phyloP scores from a whole-genome alignment of 2,888 invertebrate species.

The Oithona nana region DNA sequence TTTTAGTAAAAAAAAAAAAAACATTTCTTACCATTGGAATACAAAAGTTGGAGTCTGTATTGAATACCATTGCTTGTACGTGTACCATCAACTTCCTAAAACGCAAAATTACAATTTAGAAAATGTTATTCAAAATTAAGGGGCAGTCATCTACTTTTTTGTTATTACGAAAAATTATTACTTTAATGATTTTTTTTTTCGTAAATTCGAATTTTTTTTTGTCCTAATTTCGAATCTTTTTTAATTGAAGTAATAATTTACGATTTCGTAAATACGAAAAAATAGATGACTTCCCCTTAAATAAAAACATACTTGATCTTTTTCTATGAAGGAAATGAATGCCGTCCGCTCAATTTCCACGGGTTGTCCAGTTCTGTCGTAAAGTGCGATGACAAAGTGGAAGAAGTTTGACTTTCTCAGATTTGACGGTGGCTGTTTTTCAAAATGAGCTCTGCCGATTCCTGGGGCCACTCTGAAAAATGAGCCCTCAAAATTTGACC shows the following conservation, averaged over 20 bases:
- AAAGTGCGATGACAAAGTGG: constrained; percentile 96
- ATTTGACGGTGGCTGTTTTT: constrained; percentile 98
- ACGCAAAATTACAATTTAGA: constrained; percentile 20
- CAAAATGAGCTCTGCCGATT: constrained; percentile 91
- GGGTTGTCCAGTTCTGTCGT: constrained; percentile 91
- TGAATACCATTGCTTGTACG: constrained; percentile 99
- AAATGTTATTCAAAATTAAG: too few species aligned
- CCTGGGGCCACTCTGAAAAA: constrained; percentile 29
- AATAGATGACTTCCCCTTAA: too few species aligned
- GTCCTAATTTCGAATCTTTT: neutral
- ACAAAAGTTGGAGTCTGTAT: constrained; percentile 82
- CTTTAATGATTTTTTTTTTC: too few species aligned
- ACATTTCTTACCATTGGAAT: constrained; percentile 94
- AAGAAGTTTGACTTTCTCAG: constrained; percentile 98
- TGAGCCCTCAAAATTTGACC: neutral
- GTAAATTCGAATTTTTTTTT: neutral
- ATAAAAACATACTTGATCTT: constrained; percentile 60
- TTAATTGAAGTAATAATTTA: neutral
- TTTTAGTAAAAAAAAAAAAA: constrained; percentile 22
- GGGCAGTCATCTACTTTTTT: too few species aligned
- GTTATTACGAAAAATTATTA: too few species aligned
- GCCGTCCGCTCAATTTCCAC: constrained; percentile 96
- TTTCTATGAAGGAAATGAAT: constrained; percentile 96
- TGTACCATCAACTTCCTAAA: constrained; percentile 81
- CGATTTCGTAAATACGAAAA: neutral